Conservation (phyloP, 53 echinoderm and acorn worm genomes). For the Mesocentrotus franciscanus region DNA sequence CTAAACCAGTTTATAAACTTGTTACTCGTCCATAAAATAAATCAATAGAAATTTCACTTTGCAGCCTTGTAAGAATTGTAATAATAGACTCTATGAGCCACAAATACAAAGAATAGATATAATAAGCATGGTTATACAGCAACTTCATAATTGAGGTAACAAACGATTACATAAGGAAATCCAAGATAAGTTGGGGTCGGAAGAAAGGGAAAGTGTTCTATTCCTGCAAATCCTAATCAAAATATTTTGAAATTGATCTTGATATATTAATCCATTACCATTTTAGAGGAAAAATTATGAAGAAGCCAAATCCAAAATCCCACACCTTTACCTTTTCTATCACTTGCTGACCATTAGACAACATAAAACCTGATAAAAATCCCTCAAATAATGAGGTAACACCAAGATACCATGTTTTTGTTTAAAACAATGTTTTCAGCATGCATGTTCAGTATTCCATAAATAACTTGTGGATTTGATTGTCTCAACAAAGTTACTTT, state of each 20-base stretch:
- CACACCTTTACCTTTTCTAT: not conserved
- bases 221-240: not conserved
- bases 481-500: not conserved
- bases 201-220: not conserved
- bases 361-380: not conserved
- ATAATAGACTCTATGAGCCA: not conserved
- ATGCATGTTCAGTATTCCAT: not conserved
- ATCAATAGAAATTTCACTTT: not conserved
- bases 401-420: not conserved
- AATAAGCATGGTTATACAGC: not conserved
- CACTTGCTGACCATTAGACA: not conserved
- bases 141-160: not conserved
- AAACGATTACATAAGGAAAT: not conserved
- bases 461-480: not conserved
- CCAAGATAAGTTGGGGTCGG: no score
- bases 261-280: not conserved
- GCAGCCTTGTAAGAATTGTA: not conserved
- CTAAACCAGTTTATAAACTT: not conserved
- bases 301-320: not conserved
- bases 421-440: not conserved
- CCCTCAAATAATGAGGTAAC: not conserved
- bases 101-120: not conserved
- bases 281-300: not conserved
- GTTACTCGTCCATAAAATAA: not conserved
- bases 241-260: not conserved